Evolutionary conservation across 2,888 invertebrate species (phyloP), one percentile per base, ranked within the genome.

Genomic region (Perizoma affinitatum): DNA sequence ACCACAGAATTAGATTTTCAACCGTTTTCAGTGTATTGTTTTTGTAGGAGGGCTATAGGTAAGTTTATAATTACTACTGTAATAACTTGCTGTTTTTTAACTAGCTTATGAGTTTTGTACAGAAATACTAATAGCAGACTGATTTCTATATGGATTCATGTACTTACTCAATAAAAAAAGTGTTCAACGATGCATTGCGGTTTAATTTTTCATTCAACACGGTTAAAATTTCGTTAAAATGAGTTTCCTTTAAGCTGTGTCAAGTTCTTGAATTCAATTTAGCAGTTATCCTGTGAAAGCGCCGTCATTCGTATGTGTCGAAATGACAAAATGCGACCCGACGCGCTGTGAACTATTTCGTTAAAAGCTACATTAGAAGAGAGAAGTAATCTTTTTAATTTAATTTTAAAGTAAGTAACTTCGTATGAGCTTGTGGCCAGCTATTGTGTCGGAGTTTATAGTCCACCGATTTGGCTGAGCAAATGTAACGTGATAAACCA

Each of bases 241-340:
- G n/a, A 35, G n/a, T 34, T 46, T 44, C 44, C 7, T 44, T 22
- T 22, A 22, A 44, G 22, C 44, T 44, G 11, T 22, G 22, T 22
- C 6, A 44, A 11, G 22, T 44, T 22, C 44, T 49, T 41, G 63
- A 68, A 58, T 67, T 70, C 71, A 69, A 68, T 68, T 69, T 61
- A 69, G 70, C 63, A 67, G 71, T 72, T 68, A 62, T 68, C 60
- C 72, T 66, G 68, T 65, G 68, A 69, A 72, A 72, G 69, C 71
- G 66, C 71, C 69, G 43, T 43, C 71, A 72, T 73, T 76, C 73
- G 71, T 75, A 74, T 73, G 69, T 72, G 73, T 72, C 72, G 67
- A 67, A 69, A 69, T 68, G 64, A 75, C 69, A 63, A 65, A 69
- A 68, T 61, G 64, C 66, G 63, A 68, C 70, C 63, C 65, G 70